A percentile compares a stretch with the other conserved stretches of the same genome.
These are phyloP conservation scores for Petromus typicus DNA, from an alignment of 2,113 vertebrate species.

Conservation along the genomic window DNA sequence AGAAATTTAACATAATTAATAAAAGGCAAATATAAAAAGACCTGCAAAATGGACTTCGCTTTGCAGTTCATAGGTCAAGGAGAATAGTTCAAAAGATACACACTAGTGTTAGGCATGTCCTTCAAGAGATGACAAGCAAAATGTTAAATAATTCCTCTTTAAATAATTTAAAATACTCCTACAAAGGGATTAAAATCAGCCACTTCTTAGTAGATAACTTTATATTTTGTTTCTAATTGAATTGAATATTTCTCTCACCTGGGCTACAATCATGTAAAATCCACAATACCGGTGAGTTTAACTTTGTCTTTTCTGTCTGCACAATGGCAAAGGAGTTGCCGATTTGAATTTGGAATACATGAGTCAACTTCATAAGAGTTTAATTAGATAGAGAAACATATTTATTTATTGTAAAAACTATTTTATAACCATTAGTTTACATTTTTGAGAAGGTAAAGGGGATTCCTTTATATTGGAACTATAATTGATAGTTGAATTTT, in stretches of 20 bases:
- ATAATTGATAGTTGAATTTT: neutral
- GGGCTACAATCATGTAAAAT: neutral
- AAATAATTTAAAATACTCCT: slow-evolving; percentile 18
- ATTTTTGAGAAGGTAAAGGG: neutral
- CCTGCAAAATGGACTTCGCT: neutral
- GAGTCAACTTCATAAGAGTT: slow-evolving; percentile 3
- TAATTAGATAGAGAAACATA: neutral
- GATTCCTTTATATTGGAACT: neutral
- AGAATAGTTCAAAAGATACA: neutral
- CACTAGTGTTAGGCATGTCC: neutral
- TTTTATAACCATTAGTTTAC: neutral
- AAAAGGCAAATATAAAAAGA: slow-evolving; percentile 24
- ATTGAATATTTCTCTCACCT: neutral
- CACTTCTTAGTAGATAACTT: neutral
- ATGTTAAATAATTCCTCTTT: neutral
- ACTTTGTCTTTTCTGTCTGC: neutral
- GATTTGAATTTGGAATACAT: slow-evolving; percentile 7
- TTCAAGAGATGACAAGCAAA: neutral
- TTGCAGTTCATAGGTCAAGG: slow-evolving; percentile 1
- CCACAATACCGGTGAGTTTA: neutral
- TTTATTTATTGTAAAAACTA: slow-evolving; percentile 2
- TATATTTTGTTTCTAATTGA: slow-evolving; percentile 41
- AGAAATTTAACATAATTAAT: slow-evolving; percentile 1
- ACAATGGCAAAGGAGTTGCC: neutral
- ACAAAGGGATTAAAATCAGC: neutral